Conservation (phyloP, 2,888 invertebrate species). For the Phaedon cochleariae region DNA sequence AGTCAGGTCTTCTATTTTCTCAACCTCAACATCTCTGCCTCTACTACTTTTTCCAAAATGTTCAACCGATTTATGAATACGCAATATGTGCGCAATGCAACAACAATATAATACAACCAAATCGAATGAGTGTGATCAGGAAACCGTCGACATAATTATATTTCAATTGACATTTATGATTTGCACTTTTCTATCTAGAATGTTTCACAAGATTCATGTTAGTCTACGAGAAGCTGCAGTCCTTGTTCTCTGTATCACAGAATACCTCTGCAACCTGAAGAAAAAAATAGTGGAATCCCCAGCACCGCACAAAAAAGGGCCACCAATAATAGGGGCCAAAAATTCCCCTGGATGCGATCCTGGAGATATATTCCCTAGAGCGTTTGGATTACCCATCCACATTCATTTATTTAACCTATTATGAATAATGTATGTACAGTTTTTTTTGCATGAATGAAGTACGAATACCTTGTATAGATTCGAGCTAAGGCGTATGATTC, state of each 20-base stretch:
- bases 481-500: constrained; percentile 30
- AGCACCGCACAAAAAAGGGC: neutral
- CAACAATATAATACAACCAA: too few species aligned
- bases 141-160: neutral
- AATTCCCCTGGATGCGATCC: neutral
- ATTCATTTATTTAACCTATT: neutral
- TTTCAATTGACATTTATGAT: constrained; percentile 15
- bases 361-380: neutral
- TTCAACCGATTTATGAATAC: too few species aligned
- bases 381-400: constrained; percentile 22
- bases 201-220: constrained; percentile 10
- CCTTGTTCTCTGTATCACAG: constrained; percentile 64
- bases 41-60: too few species aligned
- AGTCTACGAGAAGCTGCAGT: constrained; percentile 57
- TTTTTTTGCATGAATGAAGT: constrained; percentile 7
- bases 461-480: constrained; percentile 24
- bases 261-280: constrained; percentile 59
- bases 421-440: constrained; percentile 7
- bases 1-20: too few species aligned
- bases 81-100: too few species aligned
- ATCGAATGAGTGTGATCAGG: too few species aligned
- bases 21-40: too few species aligned
- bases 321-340: neutral
- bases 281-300: constrained; percentile 26
- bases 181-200: constrained; percentile 19